Base-by-base conservation (phyloP, 37 sponge, comb jelly and placozoan species). In the Oopsacas minuta region DNA sequence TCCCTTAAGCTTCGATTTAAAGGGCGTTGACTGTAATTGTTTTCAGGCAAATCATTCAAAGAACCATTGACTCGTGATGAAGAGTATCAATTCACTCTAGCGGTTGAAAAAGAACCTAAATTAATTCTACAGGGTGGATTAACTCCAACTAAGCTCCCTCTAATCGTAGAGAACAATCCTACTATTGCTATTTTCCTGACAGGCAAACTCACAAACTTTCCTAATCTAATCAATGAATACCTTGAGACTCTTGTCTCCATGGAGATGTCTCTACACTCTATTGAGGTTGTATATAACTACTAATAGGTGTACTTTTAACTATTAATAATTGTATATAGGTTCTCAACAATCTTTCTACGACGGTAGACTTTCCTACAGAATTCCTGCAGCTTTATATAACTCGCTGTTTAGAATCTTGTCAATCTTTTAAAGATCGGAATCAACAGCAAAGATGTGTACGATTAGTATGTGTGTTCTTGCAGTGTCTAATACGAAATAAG, bases 211-310 rank as follows among this genome's bases (percentile, higher is more conserved):
- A 39, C 83, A 7, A 12, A 32, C 37, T 85, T 81, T 39, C 84
- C 85, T 61, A 61, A 61, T 34, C 75, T 61, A 5, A 61, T 61
- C 75, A 61, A 61, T 34, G 75, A 61, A 38, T 95, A 97, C 37
- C 87, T 94, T 35, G 87, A 90, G 35, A 89, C 91, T 15, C 88
- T 97, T 3, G 91, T 94, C 8, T 92, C 92, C 37, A 97, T 97
- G 98, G 93, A 97, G 35, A 92, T 97, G 92, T 91, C 91, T 30
- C 87, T 97, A 3, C 98, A 97, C 52, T 97, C 98, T 0, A 97
- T 97, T 92, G 98, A 97, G 85, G 98, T 97, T 8, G 90, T 92
- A 15, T 42, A 42, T 8, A 42, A 42, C 49, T n/a, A n/a, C n/a
- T n/a, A n/a, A n/a, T n/a, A n/a, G n/a, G n/a, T n/a, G n/a, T n/a